phyloP scores from a whole-genome alignment of 2,888 invertebrate genomes.

The Carpatolechia fugitivella region DNA sequence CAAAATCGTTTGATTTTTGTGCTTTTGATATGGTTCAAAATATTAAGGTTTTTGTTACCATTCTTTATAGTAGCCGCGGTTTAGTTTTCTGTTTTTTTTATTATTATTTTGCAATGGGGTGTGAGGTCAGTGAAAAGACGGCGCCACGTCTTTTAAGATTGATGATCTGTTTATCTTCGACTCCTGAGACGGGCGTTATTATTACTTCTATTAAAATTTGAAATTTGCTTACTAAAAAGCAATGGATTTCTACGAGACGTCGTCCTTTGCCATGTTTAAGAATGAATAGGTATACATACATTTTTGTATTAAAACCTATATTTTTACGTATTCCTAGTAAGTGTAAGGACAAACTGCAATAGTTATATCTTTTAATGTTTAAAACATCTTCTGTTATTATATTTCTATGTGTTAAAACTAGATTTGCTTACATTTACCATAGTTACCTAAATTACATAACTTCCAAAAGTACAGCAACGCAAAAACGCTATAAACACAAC shows the following conservation, averaged over 20 bases:
- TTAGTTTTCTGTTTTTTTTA: slow-evolving; percentile 43
- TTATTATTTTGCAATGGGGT: slow-evolving; percentile 47
- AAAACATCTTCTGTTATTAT: no score
- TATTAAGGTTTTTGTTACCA: slow-evolving; percentile 59
- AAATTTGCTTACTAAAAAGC: background rate
- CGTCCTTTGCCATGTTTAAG: no score
- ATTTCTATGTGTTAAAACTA: no score
- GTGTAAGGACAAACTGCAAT: no score
- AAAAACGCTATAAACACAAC: slow-evolving; percentile 5
- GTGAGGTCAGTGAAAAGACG: slow-evolving; percentile 65
- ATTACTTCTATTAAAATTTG: background rate
- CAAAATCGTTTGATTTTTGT: slow-evolving; percentile 26
- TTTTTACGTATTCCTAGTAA: no score
- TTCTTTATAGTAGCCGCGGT: slow-evolving; percentile 66
- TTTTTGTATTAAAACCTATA: no score
- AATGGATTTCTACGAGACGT: no score
- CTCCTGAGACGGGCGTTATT: slow-evolving; percentile 28
- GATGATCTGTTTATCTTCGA: slow-evolving; percentile 56
- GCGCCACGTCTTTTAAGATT: slow-evolving; percentile 64
- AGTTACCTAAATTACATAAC: background rate
- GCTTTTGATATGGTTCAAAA: slow-evolving; percentile 19
- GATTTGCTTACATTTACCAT: no score
- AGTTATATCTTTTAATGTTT: no score
- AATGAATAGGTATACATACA: no score
- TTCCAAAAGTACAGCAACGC: background rate